Conservation (phyloP, 2,797 vertebrate species). For the Enteromius anoplus region DNA sequence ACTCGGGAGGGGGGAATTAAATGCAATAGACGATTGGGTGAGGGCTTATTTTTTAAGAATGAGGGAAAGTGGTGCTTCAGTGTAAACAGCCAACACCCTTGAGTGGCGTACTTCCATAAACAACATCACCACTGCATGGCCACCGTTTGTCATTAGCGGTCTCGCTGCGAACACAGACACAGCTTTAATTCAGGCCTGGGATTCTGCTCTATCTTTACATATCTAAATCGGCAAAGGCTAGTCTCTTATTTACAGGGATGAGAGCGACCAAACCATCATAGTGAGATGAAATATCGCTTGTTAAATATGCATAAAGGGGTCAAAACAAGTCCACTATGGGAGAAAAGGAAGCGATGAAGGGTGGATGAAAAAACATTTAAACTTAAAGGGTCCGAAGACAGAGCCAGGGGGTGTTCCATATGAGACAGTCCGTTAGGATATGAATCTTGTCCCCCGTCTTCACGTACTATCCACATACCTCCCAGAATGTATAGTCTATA, state of each 20-base stretch:
- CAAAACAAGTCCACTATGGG: conserved; percentile 63
- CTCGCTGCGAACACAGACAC: conserved; percentile 67
- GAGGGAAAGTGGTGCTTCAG: conserved; percentile 72
- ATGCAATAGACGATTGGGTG: conserved; percentile 64
- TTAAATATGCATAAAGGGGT: conserved; percentile 57
- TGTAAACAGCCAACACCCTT: conserved; percentile 79
- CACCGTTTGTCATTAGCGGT: conserved; percentile 77
- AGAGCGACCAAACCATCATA: conserved; percentile 67
- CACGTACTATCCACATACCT: conserved; percentile 68
- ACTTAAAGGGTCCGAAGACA: conserved; percentile 54
- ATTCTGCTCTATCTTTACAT: conserved; percentile 70
- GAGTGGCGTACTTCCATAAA: conserved; percentile 76
- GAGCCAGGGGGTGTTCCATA: conserved; percentile 69
- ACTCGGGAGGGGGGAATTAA: conserved; percentile 57
- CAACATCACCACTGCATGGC: conserved; percentile 72
- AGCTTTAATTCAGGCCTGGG: conserved; percentile 70
- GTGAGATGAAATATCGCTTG: conserved; percentile 44
- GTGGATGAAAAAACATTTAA: conserved; percentile 17
- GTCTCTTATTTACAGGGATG: conserved; percentile 73
- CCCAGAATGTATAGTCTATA: conserved; percentile 68
- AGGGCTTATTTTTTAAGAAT: conserved; percentile 72
- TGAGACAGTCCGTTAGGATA: conserved; percentile 77
- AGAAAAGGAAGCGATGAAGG: conserved; percentile 56
- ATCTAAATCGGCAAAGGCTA: conserved; percentile 71
- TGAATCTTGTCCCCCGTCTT: conserved; percentile 74